Conservation (phyloP, 2,888 invertebrate species). For the Drosophila cracens region DNA sequence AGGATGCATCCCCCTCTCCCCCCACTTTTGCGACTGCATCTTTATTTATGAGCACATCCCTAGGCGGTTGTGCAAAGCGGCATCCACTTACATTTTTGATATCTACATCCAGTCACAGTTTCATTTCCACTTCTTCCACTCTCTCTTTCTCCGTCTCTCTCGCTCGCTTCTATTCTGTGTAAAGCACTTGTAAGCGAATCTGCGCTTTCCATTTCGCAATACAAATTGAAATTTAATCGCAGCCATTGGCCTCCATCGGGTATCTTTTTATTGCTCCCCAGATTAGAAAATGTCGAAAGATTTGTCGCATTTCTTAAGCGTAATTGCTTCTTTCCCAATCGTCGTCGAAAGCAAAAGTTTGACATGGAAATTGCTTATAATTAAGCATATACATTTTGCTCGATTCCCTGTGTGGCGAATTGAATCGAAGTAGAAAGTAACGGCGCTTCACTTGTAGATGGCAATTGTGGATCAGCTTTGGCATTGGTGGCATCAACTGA, state of each 20-base stretch:
- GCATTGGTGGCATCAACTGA: conserved; percentile 19
- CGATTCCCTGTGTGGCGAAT: conserved; percentile 30
- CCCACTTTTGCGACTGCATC: background rate
- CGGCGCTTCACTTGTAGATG: conserved; percentile 33
- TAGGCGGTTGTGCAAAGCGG: conserved; percentile 39
- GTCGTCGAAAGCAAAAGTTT: conserved; percentile 43
- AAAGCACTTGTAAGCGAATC: conserved; percentile 37
- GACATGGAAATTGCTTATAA: conserved; percentile 59
- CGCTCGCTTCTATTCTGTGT: background rate
- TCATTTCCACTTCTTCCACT: conserved; percentile 10
- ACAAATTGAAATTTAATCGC: conserved; percentile 68
- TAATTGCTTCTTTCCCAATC: conserved; percentile 35
- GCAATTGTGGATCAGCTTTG: conserved; percentile 19
- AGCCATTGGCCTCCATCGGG: conserved; percentile 6
- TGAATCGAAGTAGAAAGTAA: conserved; percentile 49
- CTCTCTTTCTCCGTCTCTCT: background rate
- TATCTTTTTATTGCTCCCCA: conserved; percentile 28
- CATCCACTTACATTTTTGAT: conserved; percentile 27
- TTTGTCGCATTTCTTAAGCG: conserved; percentile 53
- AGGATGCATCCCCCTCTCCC: background rate
- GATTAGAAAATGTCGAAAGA: conserved; percentile 56
- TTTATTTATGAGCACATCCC: conserved; percentile 13
- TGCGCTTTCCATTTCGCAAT: conserved; percentile 71
- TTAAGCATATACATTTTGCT: conserved; percentile 65
- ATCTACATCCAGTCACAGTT: conserved; percentile 24